Base-by-base conservation (phyloP, 2,888 invertebrate species). In the Oxycera nigricornis region DNA sequence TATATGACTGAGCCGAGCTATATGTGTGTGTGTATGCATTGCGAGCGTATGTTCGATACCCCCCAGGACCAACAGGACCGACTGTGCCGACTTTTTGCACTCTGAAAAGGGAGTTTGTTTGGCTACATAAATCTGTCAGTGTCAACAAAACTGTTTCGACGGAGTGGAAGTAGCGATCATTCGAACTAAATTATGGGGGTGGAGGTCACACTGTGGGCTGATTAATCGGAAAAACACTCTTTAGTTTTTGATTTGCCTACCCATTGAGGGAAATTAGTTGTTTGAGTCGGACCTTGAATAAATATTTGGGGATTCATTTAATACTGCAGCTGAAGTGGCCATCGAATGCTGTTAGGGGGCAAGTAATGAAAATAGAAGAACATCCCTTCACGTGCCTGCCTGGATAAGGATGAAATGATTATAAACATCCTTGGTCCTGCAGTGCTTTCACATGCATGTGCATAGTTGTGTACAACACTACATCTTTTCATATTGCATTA, bases 71-170 rank as follows among this genome's bases (percentile, higher is more conserved):
- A 26, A 26, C 55, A 28, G 24, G 46, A 46, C 24, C 61, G 28
- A 31, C 17, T 22, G 70, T 30, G 52, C 55, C 70, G n/a, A 67
- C 73, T 73, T 65, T 67, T 55, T 73, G 55, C 52, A 65, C 39
- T 73, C 52, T 39, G 30, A 55, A 70, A 31, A 57, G 73, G 73
- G 73, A 65, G 73, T 65, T 67, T 73, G 73, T 73, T 73, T 73
- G 73, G 73, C 62, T 73, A 73, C 73, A 73, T 73, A 73, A 73
- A 73, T 73, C 73, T 65, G 73, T 73, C 73, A 73, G 65, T 73
- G 73, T 73, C 73, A 73, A 73, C 73, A 65, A 59, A 59, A 59
- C 41, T 57, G 59, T 72, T 57, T 59, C 55, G 39, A 57, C 57
- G 17, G 57, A 57, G 72, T 59, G 24, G 35, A 35, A 70, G 55